Percentiles rank a stretch among this genome's conserved stretches.
phyloP scores from a whole-genome alignment of 2,797 vertebrate genomes.

The Carcharodon carcharias region DNA sequence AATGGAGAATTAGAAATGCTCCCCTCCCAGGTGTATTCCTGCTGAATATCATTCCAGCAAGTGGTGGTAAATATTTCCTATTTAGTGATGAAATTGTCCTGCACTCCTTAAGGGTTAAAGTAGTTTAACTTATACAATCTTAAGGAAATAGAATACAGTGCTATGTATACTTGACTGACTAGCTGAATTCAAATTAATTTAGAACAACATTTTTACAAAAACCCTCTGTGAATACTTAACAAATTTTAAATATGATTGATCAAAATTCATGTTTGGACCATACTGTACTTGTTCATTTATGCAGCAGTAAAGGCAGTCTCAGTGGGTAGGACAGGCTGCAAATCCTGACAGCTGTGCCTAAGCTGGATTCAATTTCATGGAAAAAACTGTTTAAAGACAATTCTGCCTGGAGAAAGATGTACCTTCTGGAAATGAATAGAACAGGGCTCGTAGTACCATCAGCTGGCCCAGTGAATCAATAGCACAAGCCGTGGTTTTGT shows the following conservation, averaged over 20 bases:
- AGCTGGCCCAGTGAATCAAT: constrained; percentile 53
- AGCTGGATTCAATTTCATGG: constrained; percentile 48
- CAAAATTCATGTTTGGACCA: constrained; percentile 44
- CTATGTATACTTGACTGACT: neutral
- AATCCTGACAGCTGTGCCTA: constrained; percentile 48
- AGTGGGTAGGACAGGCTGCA: constrained; percentile 45
- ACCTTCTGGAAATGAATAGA: constrained; percentile 55
- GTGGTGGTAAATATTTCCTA: neutral
- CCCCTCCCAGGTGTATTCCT: neutral
- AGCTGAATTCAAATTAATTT: neutral
- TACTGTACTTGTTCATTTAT: constrained; percentile 41
- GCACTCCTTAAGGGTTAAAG: neutral
- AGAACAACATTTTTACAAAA: constrained; percentile 42
- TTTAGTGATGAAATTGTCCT: neutral
- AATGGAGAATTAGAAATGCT: neutral
- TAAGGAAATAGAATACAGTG: neutral
- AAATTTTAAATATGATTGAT: constrained; percentile 51
- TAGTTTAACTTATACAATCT: neutral
- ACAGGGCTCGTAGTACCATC: constrained; percentile 44
- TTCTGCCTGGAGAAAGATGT: constrained; percentile 56
- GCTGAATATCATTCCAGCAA: neutral
- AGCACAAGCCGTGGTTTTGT: constrained; percentile 47
- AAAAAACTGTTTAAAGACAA: constrained; percentile 53
- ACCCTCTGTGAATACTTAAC: constrained; percentile 45
- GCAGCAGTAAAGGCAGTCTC: constrained; percentile 47